Percentiles rank a stretch among this genome's conserved stretches.
Conservation (phyloP, 2,888 invertebrate genomes). For the Unio pictorum region DNA sequence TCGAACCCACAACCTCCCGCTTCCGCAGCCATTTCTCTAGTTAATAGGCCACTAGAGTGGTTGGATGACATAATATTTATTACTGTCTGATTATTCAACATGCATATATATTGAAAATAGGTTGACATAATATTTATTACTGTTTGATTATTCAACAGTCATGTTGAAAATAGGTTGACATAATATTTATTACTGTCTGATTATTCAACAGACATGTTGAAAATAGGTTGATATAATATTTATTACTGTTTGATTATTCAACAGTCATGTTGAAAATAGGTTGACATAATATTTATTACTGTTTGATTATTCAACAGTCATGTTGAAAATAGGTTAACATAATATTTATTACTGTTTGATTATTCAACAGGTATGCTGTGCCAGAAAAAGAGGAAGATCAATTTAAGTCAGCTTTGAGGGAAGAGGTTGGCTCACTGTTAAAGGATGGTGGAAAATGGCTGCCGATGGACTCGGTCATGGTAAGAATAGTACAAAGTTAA, state of each 20-base stretch:
- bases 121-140: constrained; percentile 74
- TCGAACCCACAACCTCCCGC: too few species aligned
- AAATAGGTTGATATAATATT: constrained; percentile 77
- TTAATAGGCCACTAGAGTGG: too few species aligned
- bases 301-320: constrained; percentile 69
- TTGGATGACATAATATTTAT: too few species aligned
- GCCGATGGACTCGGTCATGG: constrained; percentile 93
- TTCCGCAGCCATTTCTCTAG: too few species aligned
- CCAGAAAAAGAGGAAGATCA: constrained; percentile 83
- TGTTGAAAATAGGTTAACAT: constrained; percentile 84
- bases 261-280: constrained; percentile 84
- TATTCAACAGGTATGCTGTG: constrained; percentile 80
- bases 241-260: constrained; percentile 2
- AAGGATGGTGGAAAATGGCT: constrained; percentile 88
- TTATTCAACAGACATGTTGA: constrained; percentile 79
- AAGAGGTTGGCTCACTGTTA: constrained; percentile 85
- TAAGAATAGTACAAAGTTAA: constrained; percentile 34
- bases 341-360: neutral
- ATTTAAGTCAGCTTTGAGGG: constrained; percentile 83
- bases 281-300: constrained; percentile 72
- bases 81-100: constrained; percentile 25
- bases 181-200: neutral
- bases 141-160: constrained; percentile 59
- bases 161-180: constrained; percentile 84
- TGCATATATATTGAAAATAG: constrained; percentile 86